Conservation (phyloP, 1,140 invertebrate species). For the Scaptomyza montana region DNA sequence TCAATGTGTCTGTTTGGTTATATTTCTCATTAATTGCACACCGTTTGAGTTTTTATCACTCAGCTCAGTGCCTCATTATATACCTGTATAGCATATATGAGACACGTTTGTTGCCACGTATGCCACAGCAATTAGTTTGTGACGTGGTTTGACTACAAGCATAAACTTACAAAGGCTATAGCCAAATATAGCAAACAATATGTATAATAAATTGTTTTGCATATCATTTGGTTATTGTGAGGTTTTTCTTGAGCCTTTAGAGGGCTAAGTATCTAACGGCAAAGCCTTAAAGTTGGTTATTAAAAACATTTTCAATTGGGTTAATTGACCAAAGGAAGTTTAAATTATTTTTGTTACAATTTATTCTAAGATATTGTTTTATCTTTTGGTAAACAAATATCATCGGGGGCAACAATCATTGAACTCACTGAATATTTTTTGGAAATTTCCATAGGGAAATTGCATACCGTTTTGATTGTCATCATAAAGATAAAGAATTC, state of each 20-base stretch:
- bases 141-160: slow-evolving; percentile 31
- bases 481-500: slow-evolving; percentile 22
- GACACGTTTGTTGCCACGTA: background rate
- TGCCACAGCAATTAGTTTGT: slow-evolving; percentile 38
- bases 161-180: slow-evolving; percentile 6
- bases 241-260: background rate
- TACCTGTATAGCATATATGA: too few relatives aligned
- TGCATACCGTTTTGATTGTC: slow-evolving; percentile 1
- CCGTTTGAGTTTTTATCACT: slow-evolving; percentile 46
- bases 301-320: slow-evolving; percentile 10
- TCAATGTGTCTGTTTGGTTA: slow-evolving; percentile 6
- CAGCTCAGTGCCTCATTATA: slow-evolving; percentile 1
- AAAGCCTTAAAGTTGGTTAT: slow-evolving; percentile 1
- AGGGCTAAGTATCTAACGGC: slow-evolving; percentile 20
- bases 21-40: slow-evolving; percentile 44
- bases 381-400: background rate
- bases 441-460: slow-evolving; percentile 11
- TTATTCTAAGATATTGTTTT: background rate
- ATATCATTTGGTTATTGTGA: slow-evolving; percentile 1
- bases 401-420: background rate
- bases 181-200: slow-evolving; percentile 2
- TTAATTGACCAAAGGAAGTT: slow-evolving; percentile 19
- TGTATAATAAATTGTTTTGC: background rate
- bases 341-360: too few relatives aligned
- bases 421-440: background rate